Percentiles rank a stretch among this genome's conserved stretches.
Conservation (phyloP, 2,113 vertebrate genomes). For the Scophthalmus maximus region DNA sequence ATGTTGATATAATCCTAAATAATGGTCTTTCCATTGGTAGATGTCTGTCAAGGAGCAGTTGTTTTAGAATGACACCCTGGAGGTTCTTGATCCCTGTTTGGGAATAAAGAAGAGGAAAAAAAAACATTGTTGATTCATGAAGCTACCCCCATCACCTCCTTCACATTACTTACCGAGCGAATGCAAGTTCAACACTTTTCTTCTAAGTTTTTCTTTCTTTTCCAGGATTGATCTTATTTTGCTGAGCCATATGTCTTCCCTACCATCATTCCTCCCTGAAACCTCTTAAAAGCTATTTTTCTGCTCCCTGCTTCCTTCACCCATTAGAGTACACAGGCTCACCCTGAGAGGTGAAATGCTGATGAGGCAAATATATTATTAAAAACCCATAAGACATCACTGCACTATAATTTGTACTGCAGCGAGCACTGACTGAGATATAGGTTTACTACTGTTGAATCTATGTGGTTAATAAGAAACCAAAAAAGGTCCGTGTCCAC, state of each 20-base stretch:
- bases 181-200: slow-evolving; percentile 36
- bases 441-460: slow-evolving; percentile 26
- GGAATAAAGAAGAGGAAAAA: neutral
- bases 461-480: neutral
- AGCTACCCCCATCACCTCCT: neutral
- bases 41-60: neutral
- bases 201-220: neutral
- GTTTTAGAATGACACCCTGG: neutral
- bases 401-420: slow-evolving; percentile 41
- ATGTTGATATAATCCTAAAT: neutral
- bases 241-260: slow-evolving; percentile 56
- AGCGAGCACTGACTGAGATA: slow-evolving; percentile 25
- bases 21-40: neutral
- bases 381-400: slow-evolving; percentile 72
- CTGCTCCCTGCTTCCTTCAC: slow-evolving; percentile 41
- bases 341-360: slow-evolving; percentile 66
- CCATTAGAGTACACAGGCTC: slow-evolving; percentile 48
- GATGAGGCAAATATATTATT: slow-evolving; percentile 78
- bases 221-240: slow-evolving; percentile 49
- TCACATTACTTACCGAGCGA: slow-evolving; percentile 23
- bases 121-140: slow-evolving; percentile 6
- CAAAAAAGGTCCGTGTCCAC: neutral
- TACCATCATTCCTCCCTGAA: slow-evolving; percentile 45
- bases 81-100: slow-evolving; percentile 5
- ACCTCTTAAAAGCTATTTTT: slow-evolving; percentile 68